Conservation (phyloP, 2,113 vertebrate genomes). For the Barnardius zonarius region DNA sequence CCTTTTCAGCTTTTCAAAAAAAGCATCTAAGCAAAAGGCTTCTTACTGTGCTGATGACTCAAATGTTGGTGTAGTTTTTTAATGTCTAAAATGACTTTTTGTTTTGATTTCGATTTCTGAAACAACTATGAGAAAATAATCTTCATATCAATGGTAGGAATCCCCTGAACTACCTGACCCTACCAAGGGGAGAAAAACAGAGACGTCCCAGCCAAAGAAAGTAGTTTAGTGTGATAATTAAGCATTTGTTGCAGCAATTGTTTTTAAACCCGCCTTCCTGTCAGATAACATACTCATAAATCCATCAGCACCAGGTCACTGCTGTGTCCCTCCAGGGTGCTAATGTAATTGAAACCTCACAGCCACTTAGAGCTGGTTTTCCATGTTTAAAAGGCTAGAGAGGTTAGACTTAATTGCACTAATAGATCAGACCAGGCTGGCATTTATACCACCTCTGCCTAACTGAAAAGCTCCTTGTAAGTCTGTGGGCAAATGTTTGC, state of each 20-base stretch:
- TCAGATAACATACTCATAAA: slow-evolving; percentile 61
- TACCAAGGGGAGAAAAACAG: background rate
- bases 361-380: slow-evolving; percentile 53
- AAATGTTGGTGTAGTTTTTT: background rate
- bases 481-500: background rate
- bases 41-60: background rate
- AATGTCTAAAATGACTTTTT: background rate
- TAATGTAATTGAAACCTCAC: slow-evolving; percentile 66
- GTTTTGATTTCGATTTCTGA: background rate
- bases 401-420: slow-evolving; percentile 39
- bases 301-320: slow-evolving; percentile 66
- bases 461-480: background rate
- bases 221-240: background rate
- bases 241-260: background rate
- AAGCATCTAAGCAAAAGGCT: background rate
- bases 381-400: slow-evolving; percentile 11
- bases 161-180: background rate
- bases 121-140: background rate
- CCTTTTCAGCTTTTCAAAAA: background rate
- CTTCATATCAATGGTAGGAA: background rate
- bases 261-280: slow-evolving; percentile 58
- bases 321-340: background rate
- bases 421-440: slow-evolving; percentile 14
- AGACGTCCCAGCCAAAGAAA: background rate
- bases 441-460: background rate